Conservation (phyloP, 2,888 invertebrate species). For the Calliopum simillimum region DNA sequence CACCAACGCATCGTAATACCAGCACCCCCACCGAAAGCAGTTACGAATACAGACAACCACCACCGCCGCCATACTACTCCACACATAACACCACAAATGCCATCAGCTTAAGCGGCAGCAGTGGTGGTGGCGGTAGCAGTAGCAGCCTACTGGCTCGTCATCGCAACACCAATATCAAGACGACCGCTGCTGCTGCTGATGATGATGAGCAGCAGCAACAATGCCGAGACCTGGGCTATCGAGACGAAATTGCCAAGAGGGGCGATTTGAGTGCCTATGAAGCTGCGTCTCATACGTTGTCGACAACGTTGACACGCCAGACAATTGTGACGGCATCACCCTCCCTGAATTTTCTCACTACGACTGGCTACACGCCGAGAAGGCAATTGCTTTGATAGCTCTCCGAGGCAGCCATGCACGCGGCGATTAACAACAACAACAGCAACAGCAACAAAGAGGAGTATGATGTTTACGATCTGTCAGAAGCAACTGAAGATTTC, state of each 20-base stretch:
- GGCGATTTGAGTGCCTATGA: not conserved
- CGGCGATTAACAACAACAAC: not conserved
- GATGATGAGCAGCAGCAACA: constrained; percentile 43
- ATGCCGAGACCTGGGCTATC: constrained; percentile 47
- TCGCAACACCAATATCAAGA: constrained; percentile 43
- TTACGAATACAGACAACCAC: constrained; percentile 54
- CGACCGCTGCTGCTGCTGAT: constrained; percentile 21
- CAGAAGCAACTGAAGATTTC: not conserved
- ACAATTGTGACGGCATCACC: constrained; percentile 56
- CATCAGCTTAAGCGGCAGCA: not conserved
- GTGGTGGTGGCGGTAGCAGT: constrained; percentile 34
- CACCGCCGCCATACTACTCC: constrained; percentile 54
- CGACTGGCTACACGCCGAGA: constrained; percentile 52
- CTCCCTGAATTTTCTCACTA: constrained; percentile 54
- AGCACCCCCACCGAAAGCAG: constrained; percentile 47
- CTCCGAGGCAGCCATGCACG: constrained; percentile 13
- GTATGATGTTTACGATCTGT: not conserved
- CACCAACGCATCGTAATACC: constrained; percentile 36
- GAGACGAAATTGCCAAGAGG: constrained; percentile 40
- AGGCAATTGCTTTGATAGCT: constrained; percentile 55
- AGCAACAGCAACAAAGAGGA: not conserved
- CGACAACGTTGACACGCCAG: constrained; percentile 45
- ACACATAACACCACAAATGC: constrained; percentile 45
- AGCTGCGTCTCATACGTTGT: constrained; percentile 32
- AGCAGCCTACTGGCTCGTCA: constrained; percentile 31